A percentile compares a stretch with the other conserved stretches of the same genome.
phyloP scores from a whole-genome alignment of 2,888 invertebrate species.

The Amphipoea lucens region DNA sequence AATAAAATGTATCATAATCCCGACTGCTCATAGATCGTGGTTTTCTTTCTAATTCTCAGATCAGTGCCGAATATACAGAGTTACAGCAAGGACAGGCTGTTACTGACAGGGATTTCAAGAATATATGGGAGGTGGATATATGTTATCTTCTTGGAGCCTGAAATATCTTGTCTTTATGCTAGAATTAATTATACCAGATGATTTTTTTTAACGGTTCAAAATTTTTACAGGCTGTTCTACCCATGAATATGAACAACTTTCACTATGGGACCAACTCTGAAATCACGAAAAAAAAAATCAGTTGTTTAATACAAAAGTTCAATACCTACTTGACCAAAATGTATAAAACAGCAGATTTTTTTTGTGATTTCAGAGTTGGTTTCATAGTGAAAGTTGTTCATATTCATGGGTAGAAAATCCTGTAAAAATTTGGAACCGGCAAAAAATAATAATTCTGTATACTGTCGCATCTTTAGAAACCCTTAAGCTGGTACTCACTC shows the following conservation, averaged over 20 bases:
- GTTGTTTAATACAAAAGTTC: too few species aligned
- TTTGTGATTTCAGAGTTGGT: too few species aligned
- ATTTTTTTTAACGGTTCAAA: too few species aligned
- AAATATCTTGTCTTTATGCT: conserved; percentile 1
- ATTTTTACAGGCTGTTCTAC: too few species aligned
- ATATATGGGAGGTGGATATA: conserved; percentile 67
- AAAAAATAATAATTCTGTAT: conserved; percentile 77
- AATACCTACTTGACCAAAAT: too few species aligned
- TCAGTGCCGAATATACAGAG: conserved; percentile 66
- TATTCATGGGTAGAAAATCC: too few species aligned
- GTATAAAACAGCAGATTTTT: too few species aligned
- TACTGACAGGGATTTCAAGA: conserved; percentile 66
- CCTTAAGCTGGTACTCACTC: conserved; percentile 95
- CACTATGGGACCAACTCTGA: too few species aligned
- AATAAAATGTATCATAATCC: not conserved
- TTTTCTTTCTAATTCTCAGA: conserved; percentile 66
- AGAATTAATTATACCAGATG: conserved; percentile 85
- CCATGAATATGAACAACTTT: too few species aligned
- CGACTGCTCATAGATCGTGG: conserved; percentile 47
- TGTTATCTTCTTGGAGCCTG: conserved; percentile 32
- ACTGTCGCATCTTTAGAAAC: conserved; percentile 97
- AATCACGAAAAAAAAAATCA: too few species aligned
- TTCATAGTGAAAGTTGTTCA: too few species aligned
- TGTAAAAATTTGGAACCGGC: too few species aligned
- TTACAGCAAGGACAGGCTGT: conserved; percentile 57